A percentile compares a stretch with the other conserved stretches of the same genome.
These are phyloP conservation scores for Pheucticus melanocephalus DNA, from an alignment of 2,113 vertebrate species.

Conservation along the genomic window DNA sequence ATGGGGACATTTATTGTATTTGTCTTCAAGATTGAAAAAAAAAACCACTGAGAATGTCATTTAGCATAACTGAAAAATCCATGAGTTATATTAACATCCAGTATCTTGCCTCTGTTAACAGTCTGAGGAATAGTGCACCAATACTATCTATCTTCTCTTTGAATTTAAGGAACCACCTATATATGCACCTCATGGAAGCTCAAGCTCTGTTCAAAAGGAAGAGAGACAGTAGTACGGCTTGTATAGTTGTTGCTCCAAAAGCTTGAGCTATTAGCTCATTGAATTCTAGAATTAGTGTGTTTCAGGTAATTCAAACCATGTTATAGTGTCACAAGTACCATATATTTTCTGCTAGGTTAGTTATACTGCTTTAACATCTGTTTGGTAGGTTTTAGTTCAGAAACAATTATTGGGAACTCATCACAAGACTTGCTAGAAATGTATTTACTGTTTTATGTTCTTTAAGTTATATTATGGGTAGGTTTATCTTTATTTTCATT, in stretches of 20 bases:
- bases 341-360: not conserved
- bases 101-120: not conserved
- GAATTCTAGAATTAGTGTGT: not conserved
- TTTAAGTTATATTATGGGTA: not conserved
- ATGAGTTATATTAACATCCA: not conserved
- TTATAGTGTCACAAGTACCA: not conserved
- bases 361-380: not conserved
- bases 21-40: slow-evolving; percentile 27
- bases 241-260: not conserved
- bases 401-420: not conserved
- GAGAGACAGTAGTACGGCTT: not conserved
- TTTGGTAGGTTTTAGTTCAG: not conserved
- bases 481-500: not conserved
- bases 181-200: not conserved
- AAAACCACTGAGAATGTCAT: not conserved
- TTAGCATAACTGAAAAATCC: slow-evolving; percentile 2
- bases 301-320: not conserved
- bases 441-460: not conserved
- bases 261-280: not conserved
- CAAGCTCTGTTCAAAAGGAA: not conserved
- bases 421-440: not conserved
- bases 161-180: not conserved
- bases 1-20: slow-evolving; percentile 13
- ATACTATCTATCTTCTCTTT: not conserved
- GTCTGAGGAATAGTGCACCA: not conserved